Evolutionary conservation across 2,888 invertebrate species (phyloP).

Genomic region (Conchocele bisecta): DNA sequence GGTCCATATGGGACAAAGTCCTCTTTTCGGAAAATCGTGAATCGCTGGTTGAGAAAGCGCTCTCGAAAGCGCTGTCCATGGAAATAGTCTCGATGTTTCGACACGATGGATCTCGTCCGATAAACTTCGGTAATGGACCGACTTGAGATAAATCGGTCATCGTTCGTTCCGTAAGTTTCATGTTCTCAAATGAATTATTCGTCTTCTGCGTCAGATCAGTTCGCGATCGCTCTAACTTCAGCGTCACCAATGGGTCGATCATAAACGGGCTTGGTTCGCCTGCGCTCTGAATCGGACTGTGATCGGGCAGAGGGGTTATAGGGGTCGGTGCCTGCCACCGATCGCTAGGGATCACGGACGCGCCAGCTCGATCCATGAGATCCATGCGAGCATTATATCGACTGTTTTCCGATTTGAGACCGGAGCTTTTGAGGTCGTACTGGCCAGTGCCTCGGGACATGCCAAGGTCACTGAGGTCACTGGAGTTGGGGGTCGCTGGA

Average conservation of each 20-base stretch:
- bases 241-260: slow-evolving; percentile 26
- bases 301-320: slow-evolving; percentile 22
- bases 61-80: slow-evolving; percentile 53
- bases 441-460: slow-evolving; percentile 49
- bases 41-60: slow-evolving; percentile 43
- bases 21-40: slow-evolving; percentile 51
- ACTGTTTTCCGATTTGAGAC: slow-evolving; percentile 34
- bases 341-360: slow-evolving; percentile 40
- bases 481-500: slow-evolving; percentile 41
- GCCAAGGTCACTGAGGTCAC: slow-evolving; percentile 30
- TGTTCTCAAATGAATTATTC: slow-evolving; percentile 13
- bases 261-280: slow-evolving; percentile 24
- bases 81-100: slow-evolving; percentile 47
- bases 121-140: slow-evolving; percentile 50
- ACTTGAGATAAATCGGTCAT: slow-evolving; percentile 51
- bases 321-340: slow-evolving; percentile 39
- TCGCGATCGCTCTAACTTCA: slow-evolving; percentile 16
- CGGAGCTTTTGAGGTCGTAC: slow-evolving; percentile 33
- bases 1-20: slow-evolving; percentile 44
- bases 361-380: slow-evolving; percentile 42
- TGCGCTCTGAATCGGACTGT: background rate
- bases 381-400: slow-evolving; percentile 41
- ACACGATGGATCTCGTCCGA: slow-evolving; percentile 28
- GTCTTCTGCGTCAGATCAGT: slow-evolving; percentile 26
- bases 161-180: slow-evolving; percentile 45